A percentile compares a stretch with the other conserved stretches of the same genome.
These are phyloP conservation scores for Thunnus thynnus DNA, from an alignment of 2,113 vertebrate species.

Conservation along the genomic window DNA sequence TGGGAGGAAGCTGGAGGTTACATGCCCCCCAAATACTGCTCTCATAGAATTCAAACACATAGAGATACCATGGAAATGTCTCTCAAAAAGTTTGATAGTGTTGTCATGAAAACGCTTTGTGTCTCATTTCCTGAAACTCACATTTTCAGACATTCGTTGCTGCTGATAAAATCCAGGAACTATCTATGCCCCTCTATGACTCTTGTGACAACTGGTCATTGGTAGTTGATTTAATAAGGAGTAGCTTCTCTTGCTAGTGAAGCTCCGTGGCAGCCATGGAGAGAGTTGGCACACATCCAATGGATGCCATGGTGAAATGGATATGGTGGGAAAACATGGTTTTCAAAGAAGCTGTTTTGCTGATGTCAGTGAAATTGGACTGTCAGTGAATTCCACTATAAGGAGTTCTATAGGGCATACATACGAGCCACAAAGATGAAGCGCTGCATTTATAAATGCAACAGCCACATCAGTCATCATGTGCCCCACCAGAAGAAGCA, in stretches of 20 bases:
- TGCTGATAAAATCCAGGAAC: not conserved
- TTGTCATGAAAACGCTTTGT: not conserved
- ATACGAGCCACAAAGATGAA: not conserved
- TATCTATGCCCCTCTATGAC: not conserved
- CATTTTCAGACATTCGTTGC: not conserved
- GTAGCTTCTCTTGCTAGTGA: not conserved
- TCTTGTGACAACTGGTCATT: not conserved
- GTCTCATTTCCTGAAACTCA: not conserved
- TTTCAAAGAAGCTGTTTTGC: conserved; percentile 28
- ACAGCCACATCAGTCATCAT: too few relatives aligned
- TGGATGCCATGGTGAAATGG: not conserved
- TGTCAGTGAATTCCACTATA: not conserved
- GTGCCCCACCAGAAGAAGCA: too few relatives aligned
- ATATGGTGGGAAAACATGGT: conserved; percentile 21
- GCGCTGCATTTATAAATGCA: too few relatives aligned
- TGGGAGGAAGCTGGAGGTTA: not conserved
- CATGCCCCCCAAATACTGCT: not conserved
- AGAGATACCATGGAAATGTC: not conserved
- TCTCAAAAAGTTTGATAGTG: not conserved
- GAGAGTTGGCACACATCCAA: not conserved
- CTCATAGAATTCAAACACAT: not conserved
- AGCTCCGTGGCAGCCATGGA: not conserved
- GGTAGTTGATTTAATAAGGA: not conserved
- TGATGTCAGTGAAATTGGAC: conserved; percentile 21
- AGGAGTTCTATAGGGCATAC: not conserved